phyloP scores from a whole-genome alignment of 64 coral and sea anemone species.

The Pocillopora verrucosa region DNA sequence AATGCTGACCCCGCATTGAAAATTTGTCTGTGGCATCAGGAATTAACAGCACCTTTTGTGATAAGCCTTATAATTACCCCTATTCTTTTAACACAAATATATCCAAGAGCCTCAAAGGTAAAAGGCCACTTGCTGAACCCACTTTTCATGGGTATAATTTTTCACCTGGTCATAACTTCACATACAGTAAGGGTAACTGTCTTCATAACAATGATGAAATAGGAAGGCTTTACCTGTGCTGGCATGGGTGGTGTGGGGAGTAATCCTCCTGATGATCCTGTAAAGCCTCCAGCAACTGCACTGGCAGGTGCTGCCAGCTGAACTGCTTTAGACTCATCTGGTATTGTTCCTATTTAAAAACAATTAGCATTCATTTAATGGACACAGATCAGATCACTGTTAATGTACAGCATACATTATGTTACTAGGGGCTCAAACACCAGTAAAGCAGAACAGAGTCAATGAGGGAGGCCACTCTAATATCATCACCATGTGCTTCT shows the following conservation, averaged over 20 bases:
- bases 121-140: too few relatives aligned
- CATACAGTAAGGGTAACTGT: background rate
- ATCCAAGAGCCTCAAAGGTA: too few relatives aligned
- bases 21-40: too few relatives aligned
- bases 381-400: background rate
- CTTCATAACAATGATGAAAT: background rate
- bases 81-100: too few relatives aligned
- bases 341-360: conserved; percentile 59
- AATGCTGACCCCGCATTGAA: too few relatives aligned
- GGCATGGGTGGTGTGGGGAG: conserved; percentile 61
- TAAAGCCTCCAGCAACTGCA: conserved; percentile 61
- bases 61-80: too few relatives aligned
- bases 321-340: conserved; percentile 82
- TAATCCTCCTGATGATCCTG: conserved; percentile 65
- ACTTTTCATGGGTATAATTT: too few relatives aligned
- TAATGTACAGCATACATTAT: background rate
- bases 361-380: background rate
- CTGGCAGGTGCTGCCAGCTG: conserved; percentile 78
- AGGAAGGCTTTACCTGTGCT: background rate
- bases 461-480: too few relatives aligned
- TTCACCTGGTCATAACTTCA: too few relatives aligned
- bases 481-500: too few relatives aligned
- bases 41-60: too few relatives aligned
- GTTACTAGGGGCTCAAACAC: background rate
- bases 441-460: too few relatives aligned